phyloP scores from a whole-genome alignment of 2,797 vertebrate species.

The Sciurus vulgaris region DNA sequence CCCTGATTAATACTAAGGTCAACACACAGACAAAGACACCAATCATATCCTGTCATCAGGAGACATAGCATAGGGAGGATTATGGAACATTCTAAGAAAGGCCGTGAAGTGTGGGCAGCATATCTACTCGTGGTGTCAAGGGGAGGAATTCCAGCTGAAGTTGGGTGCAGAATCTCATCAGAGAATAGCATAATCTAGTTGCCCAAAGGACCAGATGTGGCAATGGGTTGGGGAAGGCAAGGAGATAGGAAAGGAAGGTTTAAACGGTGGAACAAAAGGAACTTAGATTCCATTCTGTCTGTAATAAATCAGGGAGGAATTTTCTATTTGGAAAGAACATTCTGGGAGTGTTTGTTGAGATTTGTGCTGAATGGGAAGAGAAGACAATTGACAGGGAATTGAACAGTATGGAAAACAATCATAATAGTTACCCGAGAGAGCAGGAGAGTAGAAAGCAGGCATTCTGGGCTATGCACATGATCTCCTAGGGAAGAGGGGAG shows the following conservation, averaged over 20 bases:
- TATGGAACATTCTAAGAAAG: background rate
- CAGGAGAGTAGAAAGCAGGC: background rate
- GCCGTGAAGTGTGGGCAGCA: background rate
- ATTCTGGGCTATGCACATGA: rapidly evolving
- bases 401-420: background rate
- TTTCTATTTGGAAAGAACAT: background rate
- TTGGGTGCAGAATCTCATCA: background rate
- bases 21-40: background rate
- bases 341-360: background rate
- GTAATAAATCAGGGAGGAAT: background rate
- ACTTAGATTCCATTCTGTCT: background rate
- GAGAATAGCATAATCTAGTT: background rate
- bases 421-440: background rate
- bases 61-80: too few relatives aligned
- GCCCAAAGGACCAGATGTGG: background rate
- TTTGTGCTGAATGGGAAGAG: background rate
- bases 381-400: background rate
- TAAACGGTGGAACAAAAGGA: background rate
- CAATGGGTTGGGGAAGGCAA: background rate
- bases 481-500: background rate
- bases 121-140: background rate
- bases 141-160: background rate
- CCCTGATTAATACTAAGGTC: background rate
- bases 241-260: background rate
- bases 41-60: background rate